Evolutionary conservation across 2,113 vertebrate genomes (phyloP).

Genomic region (Festucalex cinctus): DNA sequence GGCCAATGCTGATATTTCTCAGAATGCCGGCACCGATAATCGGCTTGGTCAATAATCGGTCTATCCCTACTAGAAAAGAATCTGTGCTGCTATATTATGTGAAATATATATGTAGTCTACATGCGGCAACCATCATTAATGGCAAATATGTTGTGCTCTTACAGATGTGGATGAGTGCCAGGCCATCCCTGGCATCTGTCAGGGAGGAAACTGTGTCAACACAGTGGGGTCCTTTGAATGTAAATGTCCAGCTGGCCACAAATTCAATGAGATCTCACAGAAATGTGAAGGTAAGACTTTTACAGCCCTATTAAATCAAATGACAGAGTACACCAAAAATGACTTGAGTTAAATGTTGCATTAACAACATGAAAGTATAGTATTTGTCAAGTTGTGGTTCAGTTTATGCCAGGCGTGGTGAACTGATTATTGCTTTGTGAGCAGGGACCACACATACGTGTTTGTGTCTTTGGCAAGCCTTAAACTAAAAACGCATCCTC

Average conservation of each 20-base stretch:
- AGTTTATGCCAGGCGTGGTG: slow-evolving; percentile 27
- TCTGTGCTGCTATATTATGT: not conserved
- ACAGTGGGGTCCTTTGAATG: slow-evolving; percentile 99
- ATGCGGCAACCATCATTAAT: slow-evolving; percentile 23
- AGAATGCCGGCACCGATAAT: too few species aligned
- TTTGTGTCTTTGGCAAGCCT: slow-evolving; percentile 28
- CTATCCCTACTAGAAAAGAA: not conserved
- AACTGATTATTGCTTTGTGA: slow-evolving; percentile 50
- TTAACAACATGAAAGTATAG: slow-evolving; percentile 28
- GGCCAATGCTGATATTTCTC: too few species aligned
- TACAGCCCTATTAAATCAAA: slow-evolving; percentile 2
- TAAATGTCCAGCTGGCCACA: slow-evolving; percentile 97
- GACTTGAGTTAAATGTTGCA: slow-evolving; percentile 19
- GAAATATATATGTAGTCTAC: slow-evolving; percentile 1
- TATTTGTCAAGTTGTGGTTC: slow-evolving; percentile 46
- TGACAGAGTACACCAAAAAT: not conserved
- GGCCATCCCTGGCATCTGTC: slow-evolving; percentile 97
- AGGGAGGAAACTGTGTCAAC: slow-evolving; percentile 98
- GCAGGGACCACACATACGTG: slow-evolving; percentile 51
- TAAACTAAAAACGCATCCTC: slow-evolving; percentile 38
- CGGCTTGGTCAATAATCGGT: too few species aligned
- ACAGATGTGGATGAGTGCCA: slow-evolving; percentile 99
- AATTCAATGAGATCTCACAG: slow-evolving; percentile 94
- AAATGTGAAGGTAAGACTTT: slow-evolving; percentile 93
- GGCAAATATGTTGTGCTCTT: slow-evolving; percentile 57